These are phyloP conservation scores for Papilio protenor DNA, from an alignment of 2,888 invertebrate genomes.

Conservation along the genomic window DNA sequence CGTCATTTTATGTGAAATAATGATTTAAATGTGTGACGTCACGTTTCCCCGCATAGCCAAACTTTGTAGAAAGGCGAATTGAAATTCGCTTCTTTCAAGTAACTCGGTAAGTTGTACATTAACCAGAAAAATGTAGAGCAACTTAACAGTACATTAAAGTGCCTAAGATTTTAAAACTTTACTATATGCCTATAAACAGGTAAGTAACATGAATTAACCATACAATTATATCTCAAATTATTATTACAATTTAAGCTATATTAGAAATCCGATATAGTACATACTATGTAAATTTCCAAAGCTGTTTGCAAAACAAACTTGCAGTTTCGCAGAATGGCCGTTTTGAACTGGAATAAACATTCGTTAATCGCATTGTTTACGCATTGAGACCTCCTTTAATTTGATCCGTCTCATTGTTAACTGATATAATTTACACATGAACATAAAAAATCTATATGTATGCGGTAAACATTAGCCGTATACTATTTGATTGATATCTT, in stretches of 20 bases:
- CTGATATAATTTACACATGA: not conserved
- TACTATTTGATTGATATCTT: not conserved
- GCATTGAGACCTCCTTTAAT: not conserved
- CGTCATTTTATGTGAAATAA: slow-evolving; percentile 8
- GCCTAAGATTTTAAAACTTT: no score
- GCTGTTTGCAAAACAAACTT: slow-evolving; percentile 13
- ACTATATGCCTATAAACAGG: not conserved
- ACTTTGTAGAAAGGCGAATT: not conserved
- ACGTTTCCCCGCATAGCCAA: not conserved
- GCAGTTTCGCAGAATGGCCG: slow-evolving; percentile 11
- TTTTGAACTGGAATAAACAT: slow-evolving; percentile 5
- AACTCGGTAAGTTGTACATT: not conserved
- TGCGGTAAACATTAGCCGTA: no score
- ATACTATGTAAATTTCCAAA: not conserved
- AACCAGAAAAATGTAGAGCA: not conserved
- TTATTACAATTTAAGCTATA: not conserved
- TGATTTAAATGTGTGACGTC: slow-evolving; percentile 9
- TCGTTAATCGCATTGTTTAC: slow-evolving; percentile 18
- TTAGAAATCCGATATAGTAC: not conserved
- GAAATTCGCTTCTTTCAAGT: not conserved
- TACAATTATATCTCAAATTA: not conserved
- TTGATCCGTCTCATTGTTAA: not conserved
- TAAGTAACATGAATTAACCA: not conserved
- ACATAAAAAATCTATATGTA: not conserved
- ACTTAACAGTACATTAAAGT: not conserved